Base-by-base conservation (phyloP, 2,113 vertebrate genomes). In the Falcunculus frontatus region DNA sequence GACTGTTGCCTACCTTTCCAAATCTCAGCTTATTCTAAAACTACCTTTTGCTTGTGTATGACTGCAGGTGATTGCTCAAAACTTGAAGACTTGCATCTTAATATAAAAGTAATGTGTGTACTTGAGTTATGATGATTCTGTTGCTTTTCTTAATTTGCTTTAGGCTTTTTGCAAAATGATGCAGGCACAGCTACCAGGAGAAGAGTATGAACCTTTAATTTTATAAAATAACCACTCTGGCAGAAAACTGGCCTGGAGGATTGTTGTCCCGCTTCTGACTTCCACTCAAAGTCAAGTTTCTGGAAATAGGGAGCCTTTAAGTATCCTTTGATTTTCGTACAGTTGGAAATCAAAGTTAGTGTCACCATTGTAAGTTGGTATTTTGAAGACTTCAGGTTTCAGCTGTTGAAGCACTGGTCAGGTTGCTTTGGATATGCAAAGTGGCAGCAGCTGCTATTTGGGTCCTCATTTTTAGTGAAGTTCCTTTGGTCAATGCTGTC, bases 291-390 rank as follows among this genome's bases (percentile, higher is more conserved):
- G 82, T 86, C 49, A 69, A 26, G n/a, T 65, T 80, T 76, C 59
- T 88, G 79, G 62, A 74, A 77, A 67, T 1, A 59, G 26, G 23
- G 18, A 33, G 67, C n/a, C 35, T 83, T 55, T 41, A 79, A 88
- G 32, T 41, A 65, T 56, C 19, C 25, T 73, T 70, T 64, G 55
- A 33, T 76, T 56, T 86, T 88, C 6, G 1, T 41, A 1, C 52
- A 4, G 0, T 47, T 81, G 15, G 42, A 42, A 62, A 55, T 50
- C 63, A 59, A 4, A 73, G 17, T 67, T 62, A 52, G 21, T 35
- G 15, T 62, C 9, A 52, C 37, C 5, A 6, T 39, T 1, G 0
- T 50, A 21, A 70, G 30, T 0, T 74, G 50, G 29, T 29, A 5
- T 65, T 88, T 59, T 55, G 46, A 69, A 55, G 50, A 20, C 20